Conservation (phyloP, 2,113 vertebrate genomes). For the Amia ocellicauda region DNA sequence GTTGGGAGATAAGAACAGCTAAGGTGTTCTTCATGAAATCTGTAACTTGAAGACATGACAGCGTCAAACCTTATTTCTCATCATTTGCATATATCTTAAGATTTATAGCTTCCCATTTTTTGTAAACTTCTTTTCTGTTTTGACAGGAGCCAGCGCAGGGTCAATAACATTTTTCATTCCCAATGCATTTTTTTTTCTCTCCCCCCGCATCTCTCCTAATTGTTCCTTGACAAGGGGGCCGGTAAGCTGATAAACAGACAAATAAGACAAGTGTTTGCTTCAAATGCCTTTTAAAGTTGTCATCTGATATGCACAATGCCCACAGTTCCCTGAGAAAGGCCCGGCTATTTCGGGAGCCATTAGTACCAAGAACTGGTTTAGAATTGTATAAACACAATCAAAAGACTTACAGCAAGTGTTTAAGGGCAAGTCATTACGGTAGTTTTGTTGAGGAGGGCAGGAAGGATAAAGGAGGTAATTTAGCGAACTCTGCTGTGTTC, state of each 20-base stretch:
- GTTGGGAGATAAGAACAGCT: not conserved
- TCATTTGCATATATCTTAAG: not conserved
- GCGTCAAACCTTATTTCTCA: not conserved
- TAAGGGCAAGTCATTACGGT: not conserved
- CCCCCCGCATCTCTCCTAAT: no score
- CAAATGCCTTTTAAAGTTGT: not conserved
- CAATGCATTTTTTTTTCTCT: not conserved
- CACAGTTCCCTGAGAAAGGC: not conserved
- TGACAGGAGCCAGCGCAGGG: not conserved
- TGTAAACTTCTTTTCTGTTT: not conserved
- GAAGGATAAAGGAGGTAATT: not conserved
- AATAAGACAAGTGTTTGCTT: not conserved
- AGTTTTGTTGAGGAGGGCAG: not conserved
- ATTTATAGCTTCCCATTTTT: conserved; percentile 5
- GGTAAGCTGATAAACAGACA: not conserved
- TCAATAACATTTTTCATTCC: not conserved
- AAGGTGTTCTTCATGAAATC: not conserved
- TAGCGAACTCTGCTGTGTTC: not conserved
- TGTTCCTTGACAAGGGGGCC: not conserved
- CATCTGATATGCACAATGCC: conserved; percentile 1
- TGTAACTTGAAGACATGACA: conserved; percentile 1
- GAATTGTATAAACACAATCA: not conserved
- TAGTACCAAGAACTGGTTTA: not conserved
- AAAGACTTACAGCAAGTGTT: conserved; percentile 2
- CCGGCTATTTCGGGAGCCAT: not conserved